Evolutionary conservation across 1,140 invertebrate genomes (phyloP).

Genomic region (Conus ventricosus): DNA sequence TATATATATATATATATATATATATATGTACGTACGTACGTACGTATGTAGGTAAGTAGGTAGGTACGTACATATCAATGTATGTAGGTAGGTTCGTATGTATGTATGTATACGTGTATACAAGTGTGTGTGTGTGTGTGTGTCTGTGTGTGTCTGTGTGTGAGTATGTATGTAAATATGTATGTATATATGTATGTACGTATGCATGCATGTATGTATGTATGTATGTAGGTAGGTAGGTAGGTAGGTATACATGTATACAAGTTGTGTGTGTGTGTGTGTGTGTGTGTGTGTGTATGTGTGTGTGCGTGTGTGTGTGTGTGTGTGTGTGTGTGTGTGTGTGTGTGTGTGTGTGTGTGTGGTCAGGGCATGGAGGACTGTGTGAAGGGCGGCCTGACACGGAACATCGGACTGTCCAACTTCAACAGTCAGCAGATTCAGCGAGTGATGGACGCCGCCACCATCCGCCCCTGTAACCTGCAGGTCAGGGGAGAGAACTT

Average conservation of each 20-base stretch:
- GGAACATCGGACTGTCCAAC: conserved; percentile 92
- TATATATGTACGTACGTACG: neutral
- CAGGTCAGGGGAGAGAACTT: conserved; percentile 78
- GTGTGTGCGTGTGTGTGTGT: neutral
- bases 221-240: too few species aligned
- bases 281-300: neutral
- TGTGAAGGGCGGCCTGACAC: conserved; percentile 80
- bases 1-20: neutral
- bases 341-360: conserved; percentile 16
- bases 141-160: too few species aligned
- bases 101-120: neutral
- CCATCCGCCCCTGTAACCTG: conserved; percentile 85
- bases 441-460: conserved; percentile 81
- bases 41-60: conserved; percentile 11
- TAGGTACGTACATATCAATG: neutral
- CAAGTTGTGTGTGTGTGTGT: neutral
- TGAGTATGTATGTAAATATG: neutral
- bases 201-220: neutral
- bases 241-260: too few species aligned
- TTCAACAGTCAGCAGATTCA: conserved; percentile 90
- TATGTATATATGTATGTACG: neutral
- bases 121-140: neutral
- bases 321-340: conserved; percentile 23
- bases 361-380: neutral
- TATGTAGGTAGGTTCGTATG: neutral